Evolutionary conservation across 2,113 vertebrate species (phyloP), one percentile per base, ranked within the genome.

Genomic region (Lamprotornis superbus): DNA sequence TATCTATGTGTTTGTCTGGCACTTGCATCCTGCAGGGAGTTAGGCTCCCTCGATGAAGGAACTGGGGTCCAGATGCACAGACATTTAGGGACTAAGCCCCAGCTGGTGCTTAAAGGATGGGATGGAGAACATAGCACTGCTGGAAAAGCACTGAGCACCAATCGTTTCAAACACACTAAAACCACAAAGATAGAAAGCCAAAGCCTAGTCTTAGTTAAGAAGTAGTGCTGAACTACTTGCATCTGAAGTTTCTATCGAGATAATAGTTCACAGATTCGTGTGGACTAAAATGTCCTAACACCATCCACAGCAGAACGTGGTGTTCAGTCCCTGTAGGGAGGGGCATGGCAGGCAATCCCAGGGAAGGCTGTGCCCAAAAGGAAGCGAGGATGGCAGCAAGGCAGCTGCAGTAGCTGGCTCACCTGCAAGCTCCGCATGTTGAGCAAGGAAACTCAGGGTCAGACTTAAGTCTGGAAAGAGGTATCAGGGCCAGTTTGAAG

Each of bases 341-440:
- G 3, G 20, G 2, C 4, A 10, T 1, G 16, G 4, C 28, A 80
- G 44, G 22, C 25, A 21, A 2, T 39, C 5, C 21, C 14, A 35
- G 68, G 14, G 30, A 28, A 60, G 52, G 31, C 3, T 79, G 30
- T 39, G 16, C 8, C 15, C 33, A 0, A 3, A 52, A 47, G 27
- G 44, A 69, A 56, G 4, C 0, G 0, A 73, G 12, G 15, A 27
- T n/a, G n/a, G 31, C 20, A 87, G 12, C 22, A 53, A 57, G 42
- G 22, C 24, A 77, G 12, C 24, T 64, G 50, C 27, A 61, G 31
- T 4, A 52, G 10, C 4, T n/a, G 15, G 7, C 15, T 91, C 46
- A 44, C 16, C 37, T 49, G 15, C 55, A 65, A 40, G 21, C 15
- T 37, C 24, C 53, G 31, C 30, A 64, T 37, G 23, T 16, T 60